phyloP scores from a whole-genome alignment of 1,140 invertebrate genomes.

The Trigoniulus corallinus region DNA sequence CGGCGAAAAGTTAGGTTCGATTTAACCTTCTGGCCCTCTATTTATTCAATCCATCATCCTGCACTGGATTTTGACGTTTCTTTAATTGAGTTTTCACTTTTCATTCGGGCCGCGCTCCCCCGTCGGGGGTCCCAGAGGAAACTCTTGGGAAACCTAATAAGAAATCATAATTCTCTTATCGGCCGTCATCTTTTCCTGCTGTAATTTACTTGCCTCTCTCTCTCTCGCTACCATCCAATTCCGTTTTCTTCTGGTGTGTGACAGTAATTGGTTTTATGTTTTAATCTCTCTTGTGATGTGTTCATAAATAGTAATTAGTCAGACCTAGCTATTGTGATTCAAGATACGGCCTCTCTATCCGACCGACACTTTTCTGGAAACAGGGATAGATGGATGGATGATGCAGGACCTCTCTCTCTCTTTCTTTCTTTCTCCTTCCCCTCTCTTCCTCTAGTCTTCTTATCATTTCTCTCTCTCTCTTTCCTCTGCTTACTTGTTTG shows the following conservation, averaged over 20 bases:
- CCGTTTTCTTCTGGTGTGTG: too few relatives aligned
- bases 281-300: constrained; percentile 1
- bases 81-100: constrained; percentile 1
- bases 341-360: background rate
- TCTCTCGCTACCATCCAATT: background rate
- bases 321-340: background rate
- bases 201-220: background rate
- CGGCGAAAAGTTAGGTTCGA: background rate
- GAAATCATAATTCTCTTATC: constrained; percentile 5
- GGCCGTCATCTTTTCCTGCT: background rate
- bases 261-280: constrained; percentile 4
- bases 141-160: constrained; percentile 1
- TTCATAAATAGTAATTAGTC: constrained; percentile 3
- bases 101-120: background rate
- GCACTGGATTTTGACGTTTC: background rate
- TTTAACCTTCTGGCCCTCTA: constrained; percentile 1
- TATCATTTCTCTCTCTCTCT: too few relatives aligned
- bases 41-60: constrained; percentile 1
- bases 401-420: too few relatives aligned
- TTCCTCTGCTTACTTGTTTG: too few relatives aligned
- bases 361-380: too few relatives aligned
- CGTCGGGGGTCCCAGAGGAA: background rate
- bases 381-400: too few relatives aligned
- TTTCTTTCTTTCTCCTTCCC: too few relatives aligned
- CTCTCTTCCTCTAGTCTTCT: too few relatives aligned